These are phyloP conservation scores for Drosophila grimshawi DNA, from an alignment of 1,140 invertebrate genomes.

Conservation along the genomic window DNA sequence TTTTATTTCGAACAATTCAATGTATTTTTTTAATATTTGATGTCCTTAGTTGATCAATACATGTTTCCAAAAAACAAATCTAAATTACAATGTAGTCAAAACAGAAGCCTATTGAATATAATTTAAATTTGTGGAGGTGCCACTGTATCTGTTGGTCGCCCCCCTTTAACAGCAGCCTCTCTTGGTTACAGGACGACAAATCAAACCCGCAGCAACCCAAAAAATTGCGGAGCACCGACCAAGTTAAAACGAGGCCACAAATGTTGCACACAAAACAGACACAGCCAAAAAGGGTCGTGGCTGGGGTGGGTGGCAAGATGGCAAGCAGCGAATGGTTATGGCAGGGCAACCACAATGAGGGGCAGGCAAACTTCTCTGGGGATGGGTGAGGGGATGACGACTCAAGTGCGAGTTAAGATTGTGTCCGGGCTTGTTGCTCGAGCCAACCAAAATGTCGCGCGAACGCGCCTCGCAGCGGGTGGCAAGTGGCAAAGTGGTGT, in stretches of 20 bases:
- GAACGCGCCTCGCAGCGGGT: slow-evolving; percentile 60
- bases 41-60: too few relatives aligned
- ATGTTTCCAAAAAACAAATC: too few relatives aligned
- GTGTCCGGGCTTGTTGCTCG: slow-evolving; percentile 11
- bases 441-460: slow-evolving; percentile 80
- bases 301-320: not conserved
- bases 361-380: not conserved
- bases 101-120: too few relatives aligned
- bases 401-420: slow-evolving; percentile 24
- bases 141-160: too few relatives aligned
- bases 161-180: slow-evolving; percentile 3
- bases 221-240: slow-evolving; percentile 72
- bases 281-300: not conserved
- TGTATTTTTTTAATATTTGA: too few relatives aligned
- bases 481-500: not conserved
- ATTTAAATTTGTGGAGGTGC: too few relatives aligned
- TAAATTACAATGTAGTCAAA: too few relatives aligned
- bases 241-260: slow-evolving; percentile 77
- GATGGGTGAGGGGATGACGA: not conserved
- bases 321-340: slow-evolving; percentile 2
- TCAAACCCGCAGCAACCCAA: slow-evolving; percentile 67
- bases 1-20: too few relatives aligned
- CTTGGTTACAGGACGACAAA: slow-evolving; percentile 43
- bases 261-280: slow-evolving; percentile 38
- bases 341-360: slow-evolving; percentile 48